phyloP scores from a whole-genome alignment of 2,888 invertebrate species.

The Sarcophaga caerulescens region DNA sequence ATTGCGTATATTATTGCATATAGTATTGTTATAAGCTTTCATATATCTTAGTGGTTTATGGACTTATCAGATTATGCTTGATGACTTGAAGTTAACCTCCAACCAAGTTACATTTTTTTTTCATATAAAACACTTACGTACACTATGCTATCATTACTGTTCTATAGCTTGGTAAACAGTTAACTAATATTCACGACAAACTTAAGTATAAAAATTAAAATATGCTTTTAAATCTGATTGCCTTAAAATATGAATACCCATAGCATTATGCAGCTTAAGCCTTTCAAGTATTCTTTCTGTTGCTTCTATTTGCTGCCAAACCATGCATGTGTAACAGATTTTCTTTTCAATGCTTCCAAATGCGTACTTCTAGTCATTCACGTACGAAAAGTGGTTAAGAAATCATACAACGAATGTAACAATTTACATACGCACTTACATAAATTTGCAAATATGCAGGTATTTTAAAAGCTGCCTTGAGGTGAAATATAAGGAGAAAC shows the following conservation, averaged over 20 bases:
- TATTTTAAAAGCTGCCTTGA: slow-evolving; percentile 13
- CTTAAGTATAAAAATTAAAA: not conserved
- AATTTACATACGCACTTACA: not conserved
- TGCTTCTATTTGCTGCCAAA: slow-evolving; percentile 25
- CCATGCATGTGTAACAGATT: slow-evolving; percentile 37
- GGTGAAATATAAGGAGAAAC: not conserved
- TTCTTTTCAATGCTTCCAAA: not conserved
- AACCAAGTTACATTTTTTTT: too few species aligned
- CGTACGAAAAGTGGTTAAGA: not conserved
- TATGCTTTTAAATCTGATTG: not conserved
- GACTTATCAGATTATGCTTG: too few species aligned
- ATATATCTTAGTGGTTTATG: too few species aligned
- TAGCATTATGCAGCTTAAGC: not conserved
- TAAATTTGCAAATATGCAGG: not conserved
- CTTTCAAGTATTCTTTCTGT: not conserved
- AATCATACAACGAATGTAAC: not conserved
- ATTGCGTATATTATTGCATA: too few species aligned
- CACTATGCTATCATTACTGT: too few species aligned
- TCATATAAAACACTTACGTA: too few species aligned
- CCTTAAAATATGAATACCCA: not conserved
- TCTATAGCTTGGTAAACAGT: too few species aligned
- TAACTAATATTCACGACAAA: too few species aligned
- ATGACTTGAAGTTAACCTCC: too few species aligned
- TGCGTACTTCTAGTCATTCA: slow-evolving; percentile 43
- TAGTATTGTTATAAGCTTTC: too few species aligned